phyloP scores from a whole-genome alignment of 2,888 invertebrate species.

The Philopedon plagiatum region DNA sequence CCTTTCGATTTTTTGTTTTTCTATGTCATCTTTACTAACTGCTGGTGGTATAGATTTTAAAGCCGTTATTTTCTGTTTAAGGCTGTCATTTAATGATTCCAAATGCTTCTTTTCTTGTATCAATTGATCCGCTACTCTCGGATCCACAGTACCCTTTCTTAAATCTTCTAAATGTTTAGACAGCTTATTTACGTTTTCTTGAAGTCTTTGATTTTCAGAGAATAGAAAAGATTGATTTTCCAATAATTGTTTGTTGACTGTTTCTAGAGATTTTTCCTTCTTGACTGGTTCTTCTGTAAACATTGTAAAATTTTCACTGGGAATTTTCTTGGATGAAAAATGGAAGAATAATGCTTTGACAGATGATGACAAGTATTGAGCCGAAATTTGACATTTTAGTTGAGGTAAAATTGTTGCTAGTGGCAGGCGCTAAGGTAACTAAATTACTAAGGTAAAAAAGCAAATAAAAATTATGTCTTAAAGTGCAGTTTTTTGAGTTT shows the following conservation, averaged over 20 bases:
- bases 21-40: conserved; percentile 38
- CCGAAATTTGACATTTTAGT: conserved; percentile 7
- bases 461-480: too few species aligned
- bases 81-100: conserved; percentile 48
- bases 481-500: too few species aligned
- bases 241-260: conserved; percentile 51
- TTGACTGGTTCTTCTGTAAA: conserved; percentile 15
- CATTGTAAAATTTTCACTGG: conserved; percentile 38
- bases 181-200: conserved; percentile 52
- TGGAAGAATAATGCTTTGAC: conserved; percentile 36
- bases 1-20: conserved; percentile 49
- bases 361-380: conserved; percentile 15
- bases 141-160: conserved; percentile 48
- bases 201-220: conserved; percentile 55
- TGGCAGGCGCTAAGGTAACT: not conserved
- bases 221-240: conserved; percentile 56
- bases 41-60: conserved; percentile 39
- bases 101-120: conserved; percentile 53
- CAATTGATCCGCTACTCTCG: conserved; percentile 50
- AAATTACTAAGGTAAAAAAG: too few species aligned
- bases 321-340: conserved; percentile 42
- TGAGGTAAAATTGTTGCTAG: not conserved
- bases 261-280: conserved; percentile 27
- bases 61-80: conserved; percentile 52
- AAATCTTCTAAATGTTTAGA: conserved; percentile 53